phyloP scores from a whole-genome alignment of 2,888 invertebrate species.

The Catocala fraxini region DNA sequence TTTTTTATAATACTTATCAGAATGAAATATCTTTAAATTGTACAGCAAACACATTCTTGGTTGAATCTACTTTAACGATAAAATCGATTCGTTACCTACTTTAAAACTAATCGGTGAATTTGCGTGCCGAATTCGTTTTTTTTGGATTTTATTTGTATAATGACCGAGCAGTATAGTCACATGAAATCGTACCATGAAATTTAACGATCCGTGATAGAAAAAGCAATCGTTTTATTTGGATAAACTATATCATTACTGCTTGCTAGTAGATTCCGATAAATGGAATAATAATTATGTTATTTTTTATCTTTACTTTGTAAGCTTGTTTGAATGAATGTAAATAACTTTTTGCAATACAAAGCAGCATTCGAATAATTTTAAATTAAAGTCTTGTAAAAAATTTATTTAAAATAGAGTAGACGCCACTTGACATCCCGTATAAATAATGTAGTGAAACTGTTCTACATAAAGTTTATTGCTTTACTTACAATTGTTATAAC shows the following conservation, averaged over 20 bases:
- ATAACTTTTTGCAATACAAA: too few relatives aligned
- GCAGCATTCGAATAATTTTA: too few relatives aligned
- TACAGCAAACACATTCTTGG: constrained; percentile 1
- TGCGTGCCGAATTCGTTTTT: too few relatives aligned
- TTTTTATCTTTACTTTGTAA: too few relatives aligned
- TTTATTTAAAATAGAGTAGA: background rate
- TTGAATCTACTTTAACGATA: too few relatives aligned
- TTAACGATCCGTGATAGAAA: constrained; percentile 37
- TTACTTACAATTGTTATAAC: constrained; percentile 47
- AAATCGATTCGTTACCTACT: too few relatives aligned
- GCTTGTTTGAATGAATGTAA: too few relatives aligned
- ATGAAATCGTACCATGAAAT: constrained; percentile 35
- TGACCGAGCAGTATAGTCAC: constrained; percentile 31
- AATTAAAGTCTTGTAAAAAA: too few relatives aligned
- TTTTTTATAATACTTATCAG: background rate
- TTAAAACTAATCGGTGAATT: too few relatives aligned
- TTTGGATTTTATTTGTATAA: constrained; percentile 33
- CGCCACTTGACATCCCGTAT: background rate
- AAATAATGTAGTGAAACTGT: constrained; percentile 44
- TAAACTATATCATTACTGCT: too few relatives aligned
- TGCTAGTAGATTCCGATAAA: too few relatives aligned
- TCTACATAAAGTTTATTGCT: constrained; percentile 50
- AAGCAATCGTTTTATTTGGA: background rate
- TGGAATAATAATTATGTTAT: too few relatives aligned
- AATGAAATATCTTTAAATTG: constrained; percentile 27